A percentile compares a stretch with the other conserved stretches of the same genome.
phyloP scores from a whole-genome alignment of 2,888 invertebrate genomes.

The Tetragnatha montana region DNA sequence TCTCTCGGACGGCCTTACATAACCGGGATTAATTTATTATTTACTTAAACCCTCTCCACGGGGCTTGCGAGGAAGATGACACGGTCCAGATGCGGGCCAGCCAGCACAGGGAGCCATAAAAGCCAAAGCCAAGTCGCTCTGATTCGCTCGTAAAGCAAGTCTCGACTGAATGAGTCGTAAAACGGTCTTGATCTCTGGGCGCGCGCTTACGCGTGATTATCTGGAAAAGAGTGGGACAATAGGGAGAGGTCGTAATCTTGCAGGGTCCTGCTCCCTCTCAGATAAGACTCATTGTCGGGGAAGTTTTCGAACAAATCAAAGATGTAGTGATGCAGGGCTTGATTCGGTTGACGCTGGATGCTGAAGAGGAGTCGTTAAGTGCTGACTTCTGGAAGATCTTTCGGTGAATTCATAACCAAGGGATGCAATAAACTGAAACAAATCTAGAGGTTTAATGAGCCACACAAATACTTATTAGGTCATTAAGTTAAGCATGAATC shows the following conservation, averaged over 20 bases:
- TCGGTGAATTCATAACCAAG: too few relatives aligned
- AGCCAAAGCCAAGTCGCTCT: conserved; percentile 45
- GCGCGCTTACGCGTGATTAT: conserved; percentile 58
- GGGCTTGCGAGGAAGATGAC: conserved; percentile 34
- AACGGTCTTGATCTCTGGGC: conserved; percentile 50
- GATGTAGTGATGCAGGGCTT: too few relatives aligned
- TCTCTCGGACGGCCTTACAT: background rate
- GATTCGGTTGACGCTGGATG: too few relatives aligned
- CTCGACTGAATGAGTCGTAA: conserved; percentile 65
- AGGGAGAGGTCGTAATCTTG: conserved; percentile 30
- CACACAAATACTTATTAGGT: too few relatives aligned
- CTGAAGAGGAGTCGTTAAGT: too few relatives aligned
- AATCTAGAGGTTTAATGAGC: too few relatives aligned
- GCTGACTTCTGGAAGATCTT: too few relatives aligned
- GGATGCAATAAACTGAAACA: too few relatives aligned
- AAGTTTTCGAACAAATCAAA: too few relatives aligned
- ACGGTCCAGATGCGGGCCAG: conserved; percentile 41
- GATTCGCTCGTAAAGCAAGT: conserved; percentile 65
- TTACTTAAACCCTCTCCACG: conserved; percentile 22
- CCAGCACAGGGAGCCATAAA: conserved; percentile 55
- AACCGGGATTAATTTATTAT: conserved; percentile 41
- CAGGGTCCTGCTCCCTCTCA: background rate
- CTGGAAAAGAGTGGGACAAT: conserved; percentile 39
- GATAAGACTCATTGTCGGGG: too few relatives aligned
- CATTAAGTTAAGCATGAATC: too few relatives aligned